These are phyloP conservation scores for Creontiades dilutus DNA, from an alignment of 2,888 invertebrate genomes.

Conservation along the genomic window DNA sequence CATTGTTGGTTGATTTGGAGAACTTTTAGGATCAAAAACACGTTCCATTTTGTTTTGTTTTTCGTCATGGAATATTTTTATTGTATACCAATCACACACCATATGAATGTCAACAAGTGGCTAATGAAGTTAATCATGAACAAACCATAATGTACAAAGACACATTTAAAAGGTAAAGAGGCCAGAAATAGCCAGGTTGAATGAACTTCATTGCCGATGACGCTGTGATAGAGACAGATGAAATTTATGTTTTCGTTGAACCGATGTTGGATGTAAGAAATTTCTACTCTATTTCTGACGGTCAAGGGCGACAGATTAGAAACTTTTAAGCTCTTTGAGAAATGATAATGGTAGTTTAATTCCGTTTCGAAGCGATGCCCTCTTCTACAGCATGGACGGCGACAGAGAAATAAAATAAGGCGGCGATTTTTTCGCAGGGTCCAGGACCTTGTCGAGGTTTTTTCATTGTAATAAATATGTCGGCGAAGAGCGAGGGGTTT, in stretches of 20 bases:
- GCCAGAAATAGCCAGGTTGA: too few relatives aligned
- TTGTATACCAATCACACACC: too few relatives aligned
- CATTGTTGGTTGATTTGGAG: too few relatives aligned
- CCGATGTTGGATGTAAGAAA: conserved; percentile 26
- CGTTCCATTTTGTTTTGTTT: too few relatives aligned
- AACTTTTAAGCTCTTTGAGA: conserved; percentile 58
- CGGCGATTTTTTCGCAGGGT: conserved; percentile 18
- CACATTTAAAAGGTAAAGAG: too few relatives aligned
- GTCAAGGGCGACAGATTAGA: conserved; percentile 58
- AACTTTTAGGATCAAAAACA: too few relatives aligned
- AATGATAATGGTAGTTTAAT: conserved; percentile 63
- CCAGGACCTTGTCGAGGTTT: neutral
- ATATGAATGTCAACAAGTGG: too few relatives aligned
- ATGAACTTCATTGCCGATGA: too few relatives aligned
- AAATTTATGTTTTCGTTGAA: conserved; percentile 5
- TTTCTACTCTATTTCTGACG: conserved; percentile 54
- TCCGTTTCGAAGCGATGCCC: conserved; percentile 10
- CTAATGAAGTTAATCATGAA: too few relatives aligned
- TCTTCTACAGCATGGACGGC: neutral
- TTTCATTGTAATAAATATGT: conserved; percentile 37
- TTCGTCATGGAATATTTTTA: too few relatives aligned
- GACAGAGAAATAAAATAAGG: conserved; percentile 9
- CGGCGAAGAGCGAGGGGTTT: neutral
- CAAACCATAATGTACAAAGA: too few relatives aligned
- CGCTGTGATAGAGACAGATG: too few relatives aligned